phyloP scores from a whole-genome alignment of 2,113 vertebrate genomes.

The Glaucomys volans region DNA sequence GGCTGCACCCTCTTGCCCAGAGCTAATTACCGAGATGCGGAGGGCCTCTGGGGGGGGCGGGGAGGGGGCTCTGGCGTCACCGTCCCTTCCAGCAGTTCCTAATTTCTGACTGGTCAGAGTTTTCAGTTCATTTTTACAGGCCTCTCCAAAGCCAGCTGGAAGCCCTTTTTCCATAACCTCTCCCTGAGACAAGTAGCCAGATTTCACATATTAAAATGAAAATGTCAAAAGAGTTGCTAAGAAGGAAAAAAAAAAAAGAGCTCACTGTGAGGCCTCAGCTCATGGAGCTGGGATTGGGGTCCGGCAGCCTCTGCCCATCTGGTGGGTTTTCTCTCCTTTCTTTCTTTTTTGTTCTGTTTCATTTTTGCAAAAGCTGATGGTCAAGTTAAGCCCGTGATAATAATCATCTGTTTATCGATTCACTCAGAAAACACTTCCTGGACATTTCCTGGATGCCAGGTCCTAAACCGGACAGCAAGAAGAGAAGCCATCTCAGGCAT shows the following conservation, averaged over 20 bases:
- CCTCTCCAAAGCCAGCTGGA: conserved; percentile 72
- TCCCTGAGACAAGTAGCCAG: conserved; percentile 77
- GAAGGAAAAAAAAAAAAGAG: not conserved
- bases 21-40: conserved; percentile 37
- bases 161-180: conserved; percentile 78
- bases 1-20: conserved; percentile 36
- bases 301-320: not conserved
- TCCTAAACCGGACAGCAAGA: not conserved
- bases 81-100: conserved; percentile 28
- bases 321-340: not conserved
- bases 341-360: not conserved
- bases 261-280: conserved; percentile 25
- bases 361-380: not conserved
- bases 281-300: not conserved
- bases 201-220: conserved; percentile 76
- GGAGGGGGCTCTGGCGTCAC: conserved; percentile 42
- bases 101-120: conserved; percentile 58
- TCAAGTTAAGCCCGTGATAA: not conserved
- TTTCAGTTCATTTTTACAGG: conserved; percentile 76
- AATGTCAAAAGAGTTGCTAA: conserved; percentile 61
- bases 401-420: not conserved
- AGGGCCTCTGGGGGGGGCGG: conserved; percentile 34
- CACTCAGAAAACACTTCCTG: not conserved
- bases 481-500: not conserved
- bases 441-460: not conserved